phyloP scores from a whole-genome alignment of 2,797 vertebrate species.

The Serranus cabrilla region DNA sequence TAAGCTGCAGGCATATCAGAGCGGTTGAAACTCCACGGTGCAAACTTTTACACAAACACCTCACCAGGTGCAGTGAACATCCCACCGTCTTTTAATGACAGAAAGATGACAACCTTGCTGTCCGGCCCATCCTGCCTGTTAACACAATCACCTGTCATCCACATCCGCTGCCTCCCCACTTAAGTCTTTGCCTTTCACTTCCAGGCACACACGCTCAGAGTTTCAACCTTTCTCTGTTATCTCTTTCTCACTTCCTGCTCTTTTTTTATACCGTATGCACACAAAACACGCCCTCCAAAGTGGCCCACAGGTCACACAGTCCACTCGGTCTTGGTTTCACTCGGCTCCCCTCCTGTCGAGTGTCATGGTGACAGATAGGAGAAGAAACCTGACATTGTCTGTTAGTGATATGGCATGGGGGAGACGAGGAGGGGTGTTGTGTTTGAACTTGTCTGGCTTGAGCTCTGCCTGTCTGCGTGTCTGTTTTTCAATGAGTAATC shows the following conservation, averaged over 20 bases:
- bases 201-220: constrained; percentile 29
- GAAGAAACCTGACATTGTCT: constrained; percentile 74
- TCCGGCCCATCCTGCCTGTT: constrained; percentile 58
- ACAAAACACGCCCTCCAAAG: constrained; percentile 25
- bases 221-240: constrained; percentile 45
- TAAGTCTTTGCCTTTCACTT: constrained; percentile 59
- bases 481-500: constrained; percentile 81
- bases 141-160: constrained; percentile 68
- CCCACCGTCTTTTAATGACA: constrained; percentile 58
- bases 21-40: not conserved
- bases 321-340: constrained; percentile 55
- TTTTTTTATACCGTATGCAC: constrained; percentile 36
- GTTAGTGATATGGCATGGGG: constrained; percentile 50
- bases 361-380: constrained; percentile 60
- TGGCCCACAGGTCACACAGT: constrained; percentile 51
- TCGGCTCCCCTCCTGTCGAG: constrained; percentile 44
- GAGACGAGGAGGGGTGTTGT: constrained; percentile 34
- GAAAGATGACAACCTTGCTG: constrained; percentile 60
- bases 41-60: constrained; percentile 34
- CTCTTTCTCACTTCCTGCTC: constrained; percentile 55
- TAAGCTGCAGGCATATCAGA: not conserved
- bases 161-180: constrained; percentile 52
- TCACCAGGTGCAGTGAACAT: constrained; percentile 64
- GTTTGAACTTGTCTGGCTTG: constrained; percentile 82
- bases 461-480: constrained; percentile 68